Evolutionary conservation across 2,113 vertebrate genomes (phyloP).

Genomic region (Coregonus clupeaformis): DNA sequence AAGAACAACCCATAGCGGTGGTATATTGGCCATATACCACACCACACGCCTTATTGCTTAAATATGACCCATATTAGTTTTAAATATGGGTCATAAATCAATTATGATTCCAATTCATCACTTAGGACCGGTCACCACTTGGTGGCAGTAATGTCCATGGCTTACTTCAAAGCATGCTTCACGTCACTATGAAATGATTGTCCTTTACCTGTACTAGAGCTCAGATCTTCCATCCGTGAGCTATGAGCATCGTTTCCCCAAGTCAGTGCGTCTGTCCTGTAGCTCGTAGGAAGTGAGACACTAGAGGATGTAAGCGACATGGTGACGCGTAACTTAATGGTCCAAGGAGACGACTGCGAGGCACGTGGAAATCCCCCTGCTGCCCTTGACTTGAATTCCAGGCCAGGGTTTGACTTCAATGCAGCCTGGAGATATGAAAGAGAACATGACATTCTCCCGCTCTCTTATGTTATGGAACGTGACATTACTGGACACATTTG

Average conservation of each 20-base stretch:
- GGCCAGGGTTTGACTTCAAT: neutral
- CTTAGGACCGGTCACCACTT: conserved; percentile 52
- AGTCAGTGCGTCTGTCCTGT: conserved; percentile 39
- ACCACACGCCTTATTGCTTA: too few relatives aligned
- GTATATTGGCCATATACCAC: neutral
- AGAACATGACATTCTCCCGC: neutral
- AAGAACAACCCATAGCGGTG: too few relatives aligned
- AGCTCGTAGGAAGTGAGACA: conserved; percentile 51
- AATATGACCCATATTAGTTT: too few relatives aligned
- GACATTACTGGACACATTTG: neutral
- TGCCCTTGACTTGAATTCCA: conserved; percentile 45
- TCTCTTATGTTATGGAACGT: conserved; percentile 30
- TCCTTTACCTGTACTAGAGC: conserved; percentile 58
- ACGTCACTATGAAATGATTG: conserved; percentile 49
- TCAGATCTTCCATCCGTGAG: conserved; percentile 38
- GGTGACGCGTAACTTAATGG: conserved; percentile 56
- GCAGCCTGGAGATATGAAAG: neutral
- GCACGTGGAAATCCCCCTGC: conserved; percentile 69
- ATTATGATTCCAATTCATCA: neutral
- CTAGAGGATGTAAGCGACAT: conserved; percentile 46
- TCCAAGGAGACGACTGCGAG: conserved; percentile 47
- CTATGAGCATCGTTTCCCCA: too few relatives aligned
- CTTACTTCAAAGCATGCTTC: conserved; percentile 35
- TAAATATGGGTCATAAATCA: neutral
- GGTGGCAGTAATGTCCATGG: conserved; percentile 68